These are phyloP conservation scores for Phylloscopus trochiloides DNA, from an alignment of 2,113 vertebrate species.

Conservation along the genomic window DNA sequence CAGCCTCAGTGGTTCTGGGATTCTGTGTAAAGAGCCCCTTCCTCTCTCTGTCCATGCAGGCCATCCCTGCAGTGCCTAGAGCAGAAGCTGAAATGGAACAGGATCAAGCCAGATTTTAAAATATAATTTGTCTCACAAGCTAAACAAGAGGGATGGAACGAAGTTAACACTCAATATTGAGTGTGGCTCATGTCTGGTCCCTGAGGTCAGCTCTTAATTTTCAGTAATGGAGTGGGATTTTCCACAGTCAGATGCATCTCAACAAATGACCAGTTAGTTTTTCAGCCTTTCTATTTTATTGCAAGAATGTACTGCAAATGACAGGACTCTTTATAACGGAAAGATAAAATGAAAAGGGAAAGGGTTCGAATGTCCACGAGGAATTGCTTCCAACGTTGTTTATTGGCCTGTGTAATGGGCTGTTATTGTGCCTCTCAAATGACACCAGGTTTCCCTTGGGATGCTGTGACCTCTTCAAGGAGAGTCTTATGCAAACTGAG, in stretches of 20 bases:
- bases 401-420: neutral
- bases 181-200: neutral
- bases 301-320: neutral
- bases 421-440: neutral
- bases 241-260: neutral
- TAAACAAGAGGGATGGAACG: neutral
- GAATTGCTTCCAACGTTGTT: neutral
- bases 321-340: neutral
- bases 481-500: neutral
- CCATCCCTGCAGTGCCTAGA: no score
- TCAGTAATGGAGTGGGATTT: neutral
- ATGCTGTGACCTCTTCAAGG: neutral
- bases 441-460: neutral
- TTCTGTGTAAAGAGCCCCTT: neutral
- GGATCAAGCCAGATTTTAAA: neutral
- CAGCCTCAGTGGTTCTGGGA: rapidly evolving
- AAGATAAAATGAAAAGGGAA: neutral
- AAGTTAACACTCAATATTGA: neutral
- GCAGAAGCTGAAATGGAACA: neutral
- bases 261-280: neutral
- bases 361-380: neutral
- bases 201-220: neutral
- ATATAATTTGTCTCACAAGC: neutral
- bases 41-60: rapidly evolving
- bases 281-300: neutral